Evolutionary conservation across 1,140 invertebrate species (phyloP).

Genomic region (Heliconius nattereri): DNA sequence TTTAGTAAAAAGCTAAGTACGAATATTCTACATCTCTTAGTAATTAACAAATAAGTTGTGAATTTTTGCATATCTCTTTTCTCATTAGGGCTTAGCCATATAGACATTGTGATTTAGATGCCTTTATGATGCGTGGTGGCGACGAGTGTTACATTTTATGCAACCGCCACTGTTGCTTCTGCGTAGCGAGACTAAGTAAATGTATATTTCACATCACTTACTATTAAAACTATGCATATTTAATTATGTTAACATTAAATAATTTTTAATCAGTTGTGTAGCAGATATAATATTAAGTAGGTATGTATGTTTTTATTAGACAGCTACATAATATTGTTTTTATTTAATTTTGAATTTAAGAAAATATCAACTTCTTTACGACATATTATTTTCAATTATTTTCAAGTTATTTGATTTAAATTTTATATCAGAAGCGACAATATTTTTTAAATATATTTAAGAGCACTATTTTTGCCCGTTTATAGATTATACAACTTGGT

Average conservation of each 20-base stretch:
- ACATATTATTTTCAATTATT: neutral
- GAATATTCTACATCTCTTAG: constrained; percentile 27
- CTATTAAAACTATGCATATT: neutral
- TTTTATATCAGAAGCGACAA: constrained; percentile 46
- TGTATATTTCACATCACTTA: constrained; percentile 16
- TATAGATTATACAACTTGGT: constrained; percentile 34
- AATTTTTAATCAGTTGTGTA: neutral
- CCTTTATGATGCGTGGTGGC: constrained; percentile 64
- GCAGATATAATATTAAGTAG: neutral
- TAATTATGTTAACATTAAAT: neutral
- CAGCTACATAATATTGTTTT: neutral
- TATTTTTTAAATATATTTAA: constrained; percentile 67
- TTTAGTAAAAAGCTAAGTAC: constrained; percentile 1
- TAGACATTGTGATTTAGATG: constrained; percentile 75
- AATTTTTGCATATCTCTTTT: constrained; percentile 73
- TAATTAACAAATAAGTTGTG: constrained; percentile 60
- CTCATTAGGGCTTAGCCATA: constrained; percentile 63
- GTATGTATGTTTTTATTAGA: neutral
- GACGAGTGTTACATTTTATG: constrained; percentile 38
- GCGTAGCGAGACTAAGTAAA: constrained; percentile 16
- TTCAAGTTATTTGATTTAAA: neutral
- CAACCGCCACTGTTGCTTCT: constrained; percentile 63
- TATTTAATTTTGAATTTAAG: neutral
- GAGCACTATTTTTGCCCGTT: constrained; percentile 63
- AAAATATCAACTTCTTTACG: neutral